Conservation (phyloP, 1,140 invertebrate genomes). For the Sitodiplosis mosellana region DNA sequence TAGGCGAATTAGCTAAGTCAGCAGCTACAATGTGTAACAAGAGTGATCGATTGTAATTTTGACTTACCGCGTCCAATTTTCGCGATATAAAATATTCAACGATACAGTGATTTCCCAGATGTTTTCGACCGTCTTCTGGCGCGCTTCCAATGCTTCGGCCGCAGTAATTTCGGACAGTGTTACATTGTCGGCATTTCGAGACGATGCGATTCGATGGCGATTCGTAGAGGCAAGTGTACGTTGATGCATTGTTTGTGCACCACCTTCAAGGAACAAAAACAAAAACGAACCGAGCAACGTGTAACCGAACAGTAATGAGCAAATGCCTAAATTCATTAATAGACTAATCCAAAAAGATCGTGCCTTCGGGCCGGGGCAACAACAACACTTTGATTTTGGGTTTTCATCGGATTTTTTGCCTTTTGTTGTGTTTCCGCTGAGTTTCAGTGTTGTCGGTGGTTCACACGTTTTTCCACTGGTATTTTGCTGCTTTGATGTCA, state of each 20-base stretch:
- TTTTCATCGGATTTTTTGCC: slow-evolving; percentile 16
- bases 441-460: not conserved
- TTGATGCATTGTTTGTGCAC: slow-evolving; percentile 40
- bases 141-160: slow-evolving; percentile 28
- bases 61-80: slow-evolving; percentile 71
- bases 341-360: slow-evolving; percentile 34
- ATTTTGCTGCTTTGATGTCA: slow-evolving; percentile 20
- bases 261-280: slow-evolving; percentile 76
- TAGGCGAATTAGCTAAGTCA: no score
- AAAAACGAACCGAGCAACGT: slow-evolving; percentile 78
- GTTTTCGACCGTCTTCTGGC: slow-evolving; percentile 61
- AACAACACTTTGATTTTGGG: slow-evolving; percentile 4
- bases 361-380: slow-evolving; percentile 8
- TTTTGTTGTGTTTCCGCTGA: slow-evolving; percentile 10
- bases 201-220: slow-evolving; percentile 12
- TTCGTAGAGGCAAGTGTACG: slow-evolving; percentile 41
- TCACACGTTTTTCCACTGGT: slow-evolving; percentile 28
- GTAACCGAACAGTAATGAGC: slow-evolving; percentile 70
- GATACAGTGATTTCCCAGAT: slow-evolving; percentile 91
- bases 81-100: slow-evolving; percentile 82
- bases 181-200: slow-evolving; percentile 8
- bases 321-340: slow-evolving; percentile 75
- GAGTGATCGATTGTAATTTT: not conserved
- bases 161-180: slow-evolving; percentile 12
- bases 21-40: not conserved